Conservation (phyloP, 1,140 invertebrate species). For the Globodera ellingtonae region DNA sequence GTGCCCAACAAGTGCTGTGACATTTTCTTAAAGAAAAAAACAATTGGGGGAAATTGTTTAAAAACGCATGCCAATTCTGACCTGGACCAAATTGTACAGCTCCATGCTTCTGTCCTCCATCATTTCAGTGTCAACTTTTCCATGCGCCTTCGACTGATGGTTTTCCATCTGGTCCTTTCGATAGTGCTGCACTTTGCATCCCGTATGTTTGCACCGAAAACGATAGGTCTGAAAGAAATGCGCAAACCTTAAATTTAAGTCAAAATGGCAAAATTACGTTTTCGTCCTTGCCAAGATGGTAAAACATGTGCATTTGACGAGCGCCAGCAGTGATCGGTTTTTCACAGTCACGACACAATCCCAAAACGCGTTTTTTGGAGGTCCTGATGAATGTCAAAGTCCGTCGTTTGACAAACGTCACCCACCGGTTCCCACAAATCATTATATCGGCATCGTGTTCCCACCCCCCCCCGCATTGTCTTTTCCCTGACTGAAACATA, state of each 20-base stretch:
- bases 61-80: not conserved
- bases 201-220: constrained; percentile 58
- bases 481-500: not conserved
- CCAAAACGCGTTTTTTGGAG: constrained; percentile 62
- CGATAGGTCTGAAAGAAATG: constrained; percentile 55
- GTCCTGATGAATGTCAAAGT: constrained; percentile 24
- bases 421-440: not conserved
- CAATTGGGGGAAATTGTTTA: not conserved
- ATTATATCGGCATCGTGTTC: not conserved
- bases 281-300: constrained; percentile 61
- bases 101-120: constrained; percentile 58
- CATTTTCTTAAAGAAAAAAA: constrained; percentile 49
- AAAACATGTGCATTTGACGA: constrained; percentile 65
- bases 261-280: constrained; percentile 45
- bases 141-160: constrained; percentile 60
- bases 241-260: constrained; percentile 10
- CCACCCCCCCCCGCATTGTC: not conserved
- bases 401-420: not conserved
- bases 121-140: constrained; percentile 58
- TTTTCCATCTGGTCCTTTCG: constrained; percentile 65
- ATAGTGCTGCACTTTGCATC: constrained; percentile 61
- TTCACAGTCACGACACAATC: constrained; percentile 55
- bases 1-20: constrained; percentile 65
- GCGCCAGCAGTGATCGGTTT: constrained; percentile 64
- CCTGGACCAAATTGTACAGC: constrained; percentile 31